Evolutionary conservation across 2,797 vertebrate genomes (phyloP).

Genomic region (Takifugu ocellatus): DNA sequence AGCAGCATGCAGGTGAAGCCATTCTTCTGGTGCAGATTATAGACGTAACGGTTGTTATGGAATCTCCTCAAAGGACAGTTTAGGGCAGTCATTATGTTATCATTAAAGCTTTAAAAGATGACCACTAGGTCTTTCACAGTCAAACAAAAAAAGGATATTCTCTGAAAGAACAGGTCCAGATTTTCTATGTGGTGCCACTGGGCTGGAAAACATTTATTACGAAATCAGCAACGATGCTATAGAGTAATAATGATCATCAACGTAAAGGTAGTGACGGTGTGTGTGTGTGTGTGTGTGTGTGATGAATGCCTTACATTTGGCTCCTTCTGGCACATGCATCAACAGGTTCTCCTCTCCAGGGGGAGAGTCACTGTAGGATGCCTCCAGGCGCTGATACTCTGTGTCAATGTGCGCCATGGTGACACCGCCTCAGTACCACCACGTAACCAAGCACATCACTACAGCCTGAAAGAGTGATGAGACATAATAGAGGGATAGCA

Average conservation of each 20-base stretch:
- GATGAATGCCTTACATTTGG: conserved; percentile 82
- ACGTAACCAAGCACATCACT: conserved; percentile 37
- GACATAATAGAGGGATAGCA: not conserved
- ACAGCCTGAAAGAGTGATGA: conserved; percentile 43
- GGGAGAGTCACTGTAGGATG: conserved; percentile 93
- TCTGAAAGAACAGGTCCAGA: conserved; percentile 97
- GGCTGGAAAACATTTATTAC: conserved; percentile 72
- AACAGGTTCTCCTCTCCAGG: conserved; percentile 90
- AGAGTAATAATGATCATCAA: not conserved
- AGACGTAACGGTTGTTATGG: conserved; percentile 86
- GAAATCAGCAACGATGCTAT: conserved; percentile 5
- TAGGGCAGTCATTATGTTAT: not conserved
- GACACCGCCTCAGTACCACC: conserved; percentile 52
- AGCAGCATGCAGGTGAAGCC: conserved; percentile 98
- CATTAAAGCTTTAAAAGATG: not conserved
- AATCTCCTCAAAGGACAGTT: conserved; percentile 15
- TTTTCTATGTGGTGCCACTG: conserved; percentile 99
- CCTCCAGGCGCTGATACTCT: conserved; percentile 93
- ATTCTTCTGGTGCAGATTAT: conserved; percentile 99
- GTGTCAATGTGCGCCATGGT: conserved; percentile 93
- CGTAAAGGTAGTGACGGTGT: not conserved
- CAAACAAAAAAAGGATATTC: conserved; percentile 89
- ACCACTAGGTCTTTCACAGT: not conserved
- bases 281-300: conserved; percentile 8
- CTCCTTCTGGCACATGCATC: conserved; percentile 92